A percentile compares a stretch with the other conserved stretches of the same genome.
Evolutionary conservation across 2,888 invertebrate species (phyloP).

Genomic region (Drosophila greeni): DNA sequence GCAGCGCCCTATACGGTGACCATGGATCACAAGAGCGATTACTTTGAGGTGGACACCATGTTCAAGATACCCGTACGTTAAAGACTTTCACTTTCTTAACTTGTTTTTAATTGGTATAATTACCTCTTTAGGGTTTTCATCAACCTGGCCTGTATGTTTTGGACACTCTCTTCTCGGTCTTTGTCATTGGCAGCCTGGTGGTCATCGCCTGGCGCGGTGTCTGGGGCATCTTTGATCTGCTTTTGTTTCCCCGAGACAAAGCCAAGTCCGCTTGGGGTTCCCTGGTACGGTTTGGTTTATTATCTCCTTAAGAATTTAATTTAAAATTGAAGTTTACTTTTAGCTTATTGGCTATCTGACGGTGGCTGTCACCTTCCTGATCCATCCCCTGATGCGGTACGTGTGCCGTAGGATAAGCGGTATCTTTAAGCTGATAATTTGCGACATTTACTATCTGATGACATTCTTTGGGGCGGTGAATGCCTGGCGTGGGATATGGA

Average conservation of each 20-base stretch:
- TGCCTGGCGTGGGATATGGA: conserved; percentile 94
- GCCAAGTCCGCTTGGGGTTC: conserved; percentile 87
- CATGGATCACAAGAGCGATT: conserved; percentile 86
- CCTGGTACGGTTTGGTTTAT: conserved; percentile 82
- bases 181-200: conserved; percentile 89
- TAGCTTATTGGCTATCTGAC: conserved; percentile 84
- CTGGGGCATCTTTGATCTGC: conserved; percentile 90
- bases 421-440: conserved; percentile 83
- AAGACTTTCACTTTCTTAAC: background rate
- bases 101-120: background rate
- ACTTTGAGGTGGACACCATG: conserved; percentile 91
- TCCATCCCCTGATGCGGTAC: conserved; percentile 87
- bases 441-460: conserved; percentile 87
- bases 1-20: conserved; percentile 90
- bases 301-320: background rate
- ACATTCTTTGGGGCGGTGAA: conserved; percentile 90
- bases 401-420: conserved; percentile 85
- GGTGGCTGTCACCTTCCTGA: conserved; percentile 85
- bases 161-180: conserved; percentile 92
- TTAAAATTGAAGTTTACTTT: rapidly evolving
- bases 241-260: conserved; percentile 86
- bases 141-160: conserved; percentile 87
- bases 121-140: conserved; percentile 82
- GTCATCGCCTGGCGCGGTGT: conserved; percentile 93
- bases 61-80: conserved; percentile 88